These are phyloP conservation scores for Drosophila willistoni DNA, from an alignment of 1,140 invertebrate genomes.

Conservation along the genomic window DNA sequence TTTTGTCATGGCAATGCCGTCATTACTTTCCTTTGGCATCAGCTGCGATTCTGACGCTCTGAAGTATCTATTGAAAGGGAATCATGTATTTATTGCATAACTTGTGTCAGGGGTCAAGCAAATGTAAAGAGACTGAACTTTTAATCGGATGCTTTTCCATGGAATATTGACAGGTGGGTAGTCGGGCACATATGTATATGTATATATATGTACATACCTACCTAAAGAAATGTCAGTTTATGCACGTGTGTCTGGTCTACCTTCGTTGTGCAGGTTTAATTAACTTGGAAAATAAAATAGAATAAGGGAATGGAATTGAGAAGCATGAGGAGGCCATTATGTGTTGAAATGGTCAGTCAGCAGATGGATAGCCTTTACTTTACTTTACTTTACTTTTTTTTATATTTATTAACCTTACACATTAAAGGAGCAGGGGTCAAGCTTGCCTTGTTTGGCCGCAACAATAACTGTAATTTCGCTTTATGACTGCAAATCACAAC, in stretches of 20 bases:
- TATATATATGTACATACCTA: neutral
- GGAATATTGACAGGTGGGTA: constrained; percentile 38
- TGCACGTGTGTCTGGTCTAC: neutral
- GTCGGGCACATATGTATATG: constrained; percentile 13
- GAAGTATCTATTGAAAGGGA: neutral
- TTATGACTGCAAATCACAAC: constrained; percentile 82
- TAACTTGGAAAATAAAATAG: constrained; percentile 77
- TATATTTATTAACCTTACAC: constrained; percentile 79
- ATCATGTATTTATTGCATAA: constrained; percentile 9
- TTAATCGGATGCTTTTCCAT: neutral
- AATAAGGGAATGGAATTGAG: constrained; percentile 38
- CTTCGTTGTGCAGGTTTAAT: constrained; percentile 66
- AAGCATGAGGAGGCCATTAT: constrained; percentile 40
- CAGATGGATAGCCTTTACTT: constrained; percentile 49
- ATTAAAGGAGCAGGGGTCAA: constrained; percentile 14
- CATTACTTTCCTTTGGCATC: constrained; percentile 12
- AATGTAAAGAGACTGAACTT: neutral
- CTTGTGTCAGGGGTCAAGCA: neutral
- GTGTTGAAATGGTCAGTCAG: constrained; percentile 14
- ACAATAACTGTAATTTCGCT: constrained; percentile 81
- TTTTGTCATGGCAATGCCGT: constrained; percentile 5
- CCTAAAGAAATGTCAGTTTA: neutral
- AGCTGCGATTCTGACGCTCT: constrained; percentile 3
- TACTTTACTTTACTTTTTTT: constrained; percentile 48
- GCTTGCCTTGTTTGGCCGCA: constrained; percentile 41